Evolutionary conservation across 2,888 invertebrate species (phyloP).

Genomic region (Leptinotarsa rubiginosa): DNA sequence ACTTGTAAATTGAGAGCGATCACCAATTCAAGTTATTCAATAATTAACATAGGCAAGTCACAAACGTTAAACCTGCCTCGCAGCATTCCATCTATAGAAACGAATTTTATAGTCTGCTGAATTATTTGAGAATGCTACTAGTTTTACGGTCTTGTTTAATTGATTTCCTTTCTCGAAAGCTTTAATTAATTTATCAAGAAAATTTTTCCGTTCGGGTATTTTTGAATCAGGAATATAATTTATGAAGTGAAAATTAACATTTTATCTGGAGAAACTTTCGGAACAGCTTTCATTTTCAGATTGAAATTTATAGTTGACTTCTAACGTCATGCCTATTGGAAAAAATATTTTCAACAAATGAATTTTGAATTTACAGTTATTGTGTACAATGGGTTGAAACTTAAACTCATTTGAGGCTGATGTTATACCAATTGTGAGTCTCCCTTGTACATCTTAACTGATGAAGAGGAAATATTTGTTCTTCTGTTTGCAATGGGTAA

Average conservation of each 20-base stretch:
- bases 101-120: conserved; percentile 25
- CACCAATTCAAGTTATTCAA: conserved; percentile 17
- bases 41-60: conserved; percentile 14
- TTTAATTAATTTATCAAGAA: background rate
- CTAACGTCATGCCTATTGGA: too few relatives aligned
- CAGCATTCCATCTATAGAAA: conserved; percentile 20
- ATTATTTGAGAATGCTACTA: conserved; percentile 20
- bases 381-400: too few relatives aligned
- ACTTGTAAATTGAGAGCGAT: conserved; percentile 21
- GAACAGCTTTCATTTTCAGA: background rate
- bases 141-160: conserved; percentile 22
- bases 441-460: too few relatives aligned
- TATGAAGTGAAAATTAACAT: too few relatives aligned
- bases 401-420: too few relatives aligned
- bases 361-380: too few relatives aligned
- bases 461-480: too few relatives aligned
- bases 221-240: background rate
- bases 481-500: too few relatives aligned
- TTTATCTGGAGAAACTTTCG: too few relatives aligned
- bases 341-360: too few relatives aligned
- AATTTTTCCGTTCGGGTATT: background rate
- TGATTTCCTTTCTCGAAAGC: conserved; percentile 12
- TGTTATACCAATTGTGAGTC: too few relatives aligned
- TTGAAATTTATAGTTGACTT: too few relatives aligned
- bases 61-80: conserved; percentile 17